Base-by-base conservation (phyloP, 2,797 vertebrate genomes). In the Anolis apletophallus region DNA sequence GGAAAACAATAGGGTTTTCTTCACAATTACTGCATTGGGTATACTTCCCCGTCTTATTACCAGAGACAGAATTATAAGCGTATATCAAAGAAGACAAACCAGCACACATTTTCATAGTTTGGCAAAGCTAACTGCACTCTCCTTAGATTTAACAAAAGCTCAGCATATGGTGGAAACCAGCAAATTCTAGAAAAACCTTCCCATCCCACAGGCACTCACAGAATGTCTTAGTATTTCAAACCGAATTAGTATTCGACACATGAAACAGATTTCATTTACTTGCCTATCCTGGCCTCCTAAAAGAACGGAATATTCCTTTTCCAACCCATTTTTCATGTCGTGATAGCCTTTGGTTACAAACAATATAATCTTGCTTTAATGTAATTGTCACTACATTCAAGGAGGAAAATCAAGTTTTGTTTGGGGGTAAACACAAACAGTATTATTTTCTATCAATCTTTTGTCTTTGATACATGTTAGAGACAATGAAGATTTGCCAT, bases 81-180 rank as follows among this genome's bases (percentile, higher is more conserved):
- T 76, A 87, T 52, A 80, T 16, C 78, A 50, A 14, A 72, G 84
- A 68, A 86, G 64, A 73, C 86, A 89, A 81, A 81, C 80, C 78
- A 85, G 73, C 75, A 90, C 89, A 52, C 52, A 11, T 0, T 2
- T 36, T 64, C 90, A 73, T 57, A 54, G 77, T 88, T 94, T 94
- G 91, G 86, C 90, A 93, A 94, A 86, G 90, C 84, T 72, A 89
- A 90, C 84, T 88, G 7, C 90, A 77, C 89, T 84, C 90, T 94
- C 93, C 88, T 85, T 84, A 88, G 79, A 73, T 85, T 94, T 94
- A 88, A 87, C 76, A 90, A 94, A 90, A 80, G 76, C 74, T 86
- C 89, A 95, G 84, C 90, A 93, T 92, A 90, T 89, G 91, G 91
- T 72, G 61, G 78, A 90, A 92, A 52, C 81, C 91, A 87, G 85